Percentiles rank a stretch among this genome's conserved stretches.
Conservation (phyloP, 1,140 invertebrate genomes). For the Lepeophtheirus salmonis region DNA sequence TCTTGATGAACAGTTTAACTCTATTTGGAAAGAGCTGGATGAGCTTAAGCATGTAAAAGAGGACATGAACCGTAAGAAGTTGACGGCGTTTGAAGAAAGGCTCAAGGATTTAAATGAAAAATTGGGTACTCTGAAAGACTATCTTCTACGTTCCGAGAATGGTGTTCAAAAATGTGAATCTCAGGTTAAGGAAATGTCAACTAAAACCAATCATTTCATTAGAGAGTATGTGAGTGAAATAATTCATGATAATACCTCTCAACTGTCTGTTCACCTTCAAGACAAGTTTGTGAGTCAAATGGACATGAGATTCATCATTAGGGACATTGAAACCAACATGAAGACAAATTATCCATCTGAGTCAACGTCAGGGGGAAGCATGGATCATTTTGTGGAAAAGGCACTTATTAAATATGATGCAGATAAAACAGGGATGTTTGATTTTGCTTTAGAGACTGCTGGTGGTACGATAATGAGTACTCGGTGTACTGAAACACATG, state of each 20-base stretch:
- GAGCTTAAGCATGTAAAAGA: not conserved
- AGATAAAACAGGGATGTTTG: conserved; percentile 25
- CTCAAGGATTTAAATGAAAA: not conserved
- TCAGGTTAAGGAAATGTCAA: not conserved
- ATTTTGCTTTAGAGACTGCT: conserved; percentile 26
- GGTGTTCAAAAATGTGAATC: not conserved
- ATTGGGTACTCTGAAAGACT: not conserved
- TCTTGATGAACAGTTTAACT: not conserved
- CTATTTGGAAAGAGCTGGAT: not conserved
- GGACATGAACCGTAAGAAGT: not conserved
- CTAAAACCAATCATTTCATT: not conserved
- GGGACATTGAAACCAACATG: too few species aligned
- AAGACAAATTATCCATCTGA: not conserved
- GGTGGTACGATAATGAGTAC: conserved; percentile 14
- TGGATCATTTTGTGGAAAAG: not conserved
- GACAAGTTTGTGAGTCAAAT: not conserved
- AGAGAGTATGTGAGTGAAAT: not conserved
- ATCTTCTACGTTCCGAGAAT: not conserved
- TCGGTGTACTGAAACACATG: conserved; percentile 1
- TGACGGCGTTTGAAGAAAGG: not conserved
- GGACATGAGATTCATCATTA: not conserved
- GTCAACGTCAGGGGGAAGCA: not conserved
- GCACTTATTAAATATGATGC: conserved; percentile 21
- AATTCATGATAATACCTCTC: not conserved
- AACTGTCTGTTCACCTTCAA: not conserved